A percentile compares a stretch with the other conserved stretches of the same genome.
phyloP scores from a whole-genome alignment of 2,797 vertebrate genomes.

The Alca torda region DNA sequence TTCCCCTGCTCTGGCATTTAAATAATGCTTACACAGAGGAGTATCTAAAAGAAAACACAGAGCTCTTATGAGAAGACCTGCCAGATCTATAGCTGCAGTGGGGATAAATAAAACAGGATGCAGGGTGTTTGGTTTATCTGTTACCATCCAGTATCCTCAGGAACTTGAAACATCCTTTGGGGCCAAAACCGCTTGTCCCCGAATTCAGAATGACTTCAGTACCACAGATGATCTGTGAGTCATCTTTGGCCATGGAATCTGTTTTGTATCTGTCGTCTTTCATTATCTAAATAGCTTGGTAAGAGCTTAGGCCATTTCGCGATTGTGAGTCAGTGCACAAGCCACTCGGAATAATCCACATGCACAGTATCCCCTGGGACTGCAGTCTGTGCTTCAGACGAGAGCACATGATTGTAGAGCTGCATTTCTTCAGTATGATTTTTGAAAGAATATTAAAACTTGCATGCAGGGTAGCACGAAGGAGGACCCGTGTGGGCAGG shows the following conservation, averaged over 20 bases:
- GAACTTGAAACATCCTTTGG: neutral
- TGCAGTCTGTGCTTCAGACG: neutral
- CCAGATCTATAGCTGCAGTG: neutral
- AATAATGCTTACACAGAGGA: neutral
- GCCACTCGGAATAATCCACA: neutral
- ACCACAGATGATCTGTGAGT: neutral
- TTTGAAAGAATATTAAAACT: neutral
- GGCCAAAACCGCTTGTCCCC: neutral
- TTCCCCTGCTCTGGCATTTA: neutral
- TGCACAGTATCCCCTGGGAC: neutral
- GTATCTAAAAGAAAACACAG: neutral
- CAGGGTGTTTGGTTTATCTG: neutral
- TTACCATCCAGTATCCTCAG: neutral
- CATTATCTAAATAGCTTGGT: neutral
- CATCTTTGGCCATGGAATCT: neutral
- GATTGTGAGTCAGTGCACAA: neutral
- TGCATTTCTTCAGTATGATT: neutral
- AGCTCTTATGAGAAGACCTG: neutral
- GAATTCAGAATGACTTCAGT: neutral
- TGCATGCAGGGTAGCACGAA: neutral
- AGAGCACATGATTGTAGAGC: neutral
- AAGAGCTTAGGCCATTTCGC: neutral
- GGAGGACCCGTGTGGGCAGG: neutral
- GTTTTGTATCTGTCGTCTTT: conserved; percentile 22
- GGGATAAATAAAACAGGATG: conserved; percentile 15